Base-by-base conservation (phyloP, 2,888 invertebrate species). In the Girardia tigrina region DNA sequence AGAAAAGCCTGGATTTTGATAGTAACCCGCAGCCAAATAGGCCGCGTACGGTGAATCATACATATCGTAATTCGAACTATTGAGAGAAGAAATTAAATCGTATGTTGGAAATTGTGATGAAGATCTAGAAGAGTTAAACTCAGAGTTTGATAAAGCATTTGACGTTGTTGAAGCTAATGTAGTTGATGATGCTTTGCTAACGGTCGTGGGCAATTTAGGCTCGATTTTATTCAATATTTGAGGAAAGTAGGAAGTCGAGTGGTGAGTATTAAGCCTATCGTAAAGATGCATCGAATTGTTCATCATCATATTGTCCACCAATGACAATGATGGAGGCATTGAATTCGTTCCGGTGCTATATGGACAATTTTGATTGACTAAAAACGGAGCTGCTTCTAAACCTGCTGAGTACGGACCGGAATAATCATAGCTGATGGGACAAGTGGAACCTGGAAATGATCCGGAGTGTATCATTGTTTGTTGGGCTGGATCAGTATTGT, bases 231-330 rank as follows among this genome's bases (percentile, higher is more conserved):
- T 56, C 2, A 56, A 16, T 20, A 56, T 56, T 23, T 56, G 56
- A 56, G 56, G 56, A 56, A 56, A 56, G 23, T 56, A 56, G 6
- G 56, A 56, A 8, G 56, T 23, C 4, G 56, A 56, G n/a, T 56
- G 56, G 23, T 56, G 56, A 56, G 56, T 56, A 56, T 56, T 56
- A 12, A 56, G 56, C 23, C 56, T 4, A 56, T 56, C 56, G 23
- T 56, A 56, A 56, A 56, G 56, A 56, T 56, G 56, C 56, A 56
- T 56, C n/a, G 56, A 56, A 56, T 56, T 56, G n/a, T 56, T 56
- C 56, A 56, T 56, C 56, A 56, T 56, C 56, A 56, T 56, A 56
- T 56, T 56, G n/a, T 56, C 56, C 4, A 56, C 56, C 2, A 56
- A 16, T 56, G 56, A 56, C 56, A 56, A 56, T 56, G 56, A 56